Base-by-base conservation (phyloP, 1,140 invertebrate genomes). In the Drosophila kurseongensis region DNA sequence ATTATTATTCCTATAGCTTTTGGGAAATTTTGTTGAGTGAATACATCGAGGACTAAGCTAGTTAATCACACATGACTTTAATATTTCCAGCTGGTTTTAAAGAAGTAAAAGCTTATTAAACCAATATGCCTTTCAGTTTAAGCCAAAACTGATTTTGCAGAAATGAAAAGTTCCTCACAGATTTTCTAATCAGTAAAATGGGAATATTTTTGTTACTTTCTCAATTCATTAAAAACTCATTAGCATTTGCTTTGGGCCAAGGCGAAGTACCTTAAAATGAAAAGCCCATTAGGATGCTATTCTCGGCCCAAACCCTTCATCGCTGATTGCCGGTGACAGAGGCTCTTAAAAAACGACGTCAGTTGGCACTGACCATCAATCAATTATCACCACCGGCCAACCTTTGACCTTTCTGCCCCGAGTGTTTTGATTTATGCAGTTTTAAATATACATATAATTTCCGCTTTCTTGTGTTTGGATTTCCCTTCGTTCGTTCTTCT, bases 351-450 rank as follows among this genome's bases (percentile, higher is more conserved):
- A 58, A 58, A 35, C 23, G 29, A 2, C 61, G 52, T 41, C 63
- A 48, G 65, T 35, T 35, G 66, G 14, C 51, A 36, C n/a, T 35
- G 66, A 41, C 54, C 68, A 71, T 71, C 52, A 55, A 69, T 69
- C 66, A 71, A 57, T 71, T 71, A 71, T 38, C 44, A 27, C 1
- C 63, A 32, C 29, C 29, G 29, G 10, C 5, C 27, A 16, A 71
- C 65, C 67, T 71, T 56, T 71, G 67, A 35, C 55, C 55, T 51
- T 65, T 73, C 41, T 44, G 27, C 45, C 9, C 38, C 38, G 18
- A 36, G 44, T 85, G 67, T 57, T 78, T 83, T 83, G 83, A 88
- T 88, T 88, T 88, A 88, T 88, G 60, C 63, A 67, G 13, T 80
- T 88, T 88, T 83, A 88, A 88, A 89, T 78, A 59, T 74, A 63